These are phyloP conservation scores for Porites australiensis DNA, from an alignment of 64 coral and sea anemone species.

Conservation along the genomic window DNA sequence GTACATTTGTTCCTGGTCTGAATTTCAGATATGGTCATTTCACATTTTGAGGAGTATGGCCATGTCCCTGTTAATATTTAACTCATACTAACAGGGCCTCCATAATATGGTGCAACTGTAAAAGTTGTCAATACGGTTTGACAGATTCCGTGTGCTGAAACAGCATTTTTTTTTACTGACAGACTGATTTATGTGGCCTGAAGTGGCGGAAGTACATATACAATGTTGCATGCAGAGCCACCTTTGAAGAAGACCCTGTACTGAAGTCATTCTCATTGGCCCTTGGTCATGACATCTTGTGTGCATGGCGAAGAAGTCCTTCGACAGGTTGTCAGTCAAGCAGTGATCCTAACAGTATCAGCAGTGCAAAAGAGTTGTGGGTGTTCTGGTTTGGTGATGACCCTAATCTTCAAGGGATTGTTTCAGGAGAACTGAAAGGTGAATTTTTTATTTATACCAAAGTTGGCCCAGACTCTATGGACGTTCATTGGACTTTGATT, in stretches of 20 bases:
- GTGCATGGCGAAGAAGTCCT: conserved; percentile 87
- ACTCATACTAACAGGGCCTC: too few species aligned
- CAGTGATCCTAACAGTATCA: conserved; percentile 43
- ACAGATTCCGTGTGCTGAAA: too few species aligned
- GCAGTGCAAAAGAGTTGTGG: conserved; percentile 90
- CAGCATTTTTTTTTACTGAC: conserved; percentile 3
- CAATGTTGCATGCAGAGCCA: conserved; percentile 43
- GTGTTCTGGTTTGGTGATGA: conserved; percentile 99
- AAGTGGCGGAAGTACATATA: conserved; percentile 94
- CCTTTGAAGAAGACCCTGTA: conserved; percentile 85
- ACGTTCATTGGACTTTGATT: too few species aligned
- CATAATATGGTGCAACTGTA: too few species aligned
- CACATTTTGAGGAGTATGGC: too few species aligned
- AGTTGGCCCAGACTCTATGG: too few species aligned
- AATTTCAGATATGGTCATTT: too few species aligned
- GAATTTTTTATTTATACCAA: neutral
- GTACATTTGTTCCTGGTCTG: too few species aligned
- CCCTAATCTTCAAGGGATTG: conserved; percentile 86
- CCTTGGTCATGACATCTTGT: conserved; percentile 93
- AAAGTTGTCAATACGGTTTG: too few species aligned
- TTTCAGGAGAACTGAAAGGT: conserved; percentile 92
- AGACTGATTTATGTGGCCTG: conserved; percentile 97
- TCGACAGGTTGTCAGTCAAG: conserved; percentile 58
- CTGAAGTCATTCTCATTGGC: conserved; percentile 87
- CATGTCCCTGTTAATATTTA: too few species aligned